Evolutionary conservation across 2,888 invertebrate genomes (phyloP).

Genomic region (Gonocerus acuteangulatus): DNA sequence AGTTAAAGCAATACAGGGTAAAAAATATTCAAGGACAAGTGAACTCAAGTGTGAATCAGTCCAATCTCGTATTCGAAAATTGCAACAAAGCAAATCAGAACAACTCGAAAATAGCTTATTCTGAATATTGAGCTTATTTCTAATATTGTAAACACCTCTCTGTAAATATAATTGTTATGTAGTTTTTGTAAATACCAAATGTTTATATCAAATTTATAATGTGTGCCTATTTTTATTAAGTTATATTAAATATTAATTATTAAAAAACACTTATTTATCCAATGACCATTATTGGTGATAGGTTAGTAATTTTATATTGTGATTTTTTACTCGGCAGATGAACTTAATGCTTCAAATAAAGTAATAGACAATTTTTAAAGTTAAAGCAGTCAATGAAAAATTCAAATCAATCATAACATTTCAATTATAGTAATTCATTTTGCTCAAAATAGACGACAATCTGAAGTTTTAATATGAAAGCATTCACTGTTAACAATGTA

Average conservation of each 20-base stretch:
- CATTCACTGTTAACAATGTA: background rate
- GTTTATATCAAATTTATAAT: slow-evolving; percentile 25
- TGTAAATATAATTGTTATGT: slow-evolving; percentile 17
- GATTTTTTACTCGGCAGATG: slow-evolving; percentile 2
- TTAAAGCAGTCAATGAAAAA: background rate
- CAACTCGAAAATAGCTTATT: slow-evolving; percentile 32
- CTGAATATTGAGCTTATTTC: slow-evolving; percentile 17
- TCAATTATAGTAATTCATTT: background rate
- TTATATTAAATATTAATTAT: slow-evolving; percentile 23
- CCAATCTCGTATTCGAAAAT: slow-evolving; percentile 45
- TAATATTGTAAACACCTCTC: slow-evolving; percentile 5
- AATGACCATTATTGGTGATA: slow-evolving; percentile 10
- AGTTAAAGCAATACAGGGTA: slow-evolving; percentile 44
- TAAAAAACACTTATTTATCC: slow-evolving; percentile 20
- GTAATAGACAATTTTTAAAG: background rate
- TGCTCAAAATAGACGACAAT: background rate
- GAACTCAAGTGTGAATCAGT: slow-evolving; percentile 49
- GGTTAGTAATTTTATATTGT: slow-evolving; percentile 5
- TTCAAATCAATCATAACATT: background rate
- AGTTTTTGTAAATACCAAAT: slow-evolving; percentile 22
- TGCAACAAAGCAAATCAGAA: slow-evolving; percentile 30
- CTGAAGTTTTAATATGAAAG: background rate
- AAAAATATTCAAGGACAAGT: slow-evolving; percentile 46
- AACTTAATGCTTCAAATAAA: background rate
- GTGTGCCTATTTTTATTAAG: slow-evolving; percentile 21